Evolutionary conservation across 1,140 invertebrate species (phyloP), one percentile per base, ranked within the genome.

Genomic region (Plodia interpunctella): DNA sequence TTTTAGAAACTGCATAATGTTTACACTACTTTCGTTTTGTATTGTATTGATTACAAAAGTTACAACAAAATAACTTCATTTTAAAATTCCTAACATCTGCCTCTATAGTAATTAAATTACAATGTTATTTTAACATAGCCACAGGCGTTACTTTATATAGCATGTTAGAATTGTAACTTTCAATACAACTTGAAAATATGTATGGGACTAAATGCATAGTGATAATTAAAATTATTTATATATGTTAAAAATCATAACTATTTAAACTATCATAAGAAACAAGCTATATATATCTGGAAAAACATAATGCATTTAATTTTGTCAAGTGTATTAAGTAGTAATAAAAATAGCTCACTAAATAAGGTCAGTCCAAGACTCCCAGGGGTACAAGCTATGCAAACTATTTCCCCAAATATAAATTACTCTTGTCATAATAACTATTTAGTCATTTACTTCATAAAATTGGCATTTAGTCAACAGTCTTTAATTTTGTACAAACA

Each of bases 1-100:
- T 70, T 66, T 68, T 72, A 79, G 74, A 79, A 75, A 74, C 52
- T 50, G 28, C 13, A 56, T 35, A 55, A 32, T 51, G 69, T 68
- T 38, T 8, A 44, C 15, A 44, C 13, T 44, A 15, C 15, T 44
- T 44, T 44, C n/a, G 10, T 44, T 44, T 15, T 15, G n/a, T 44
- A 44, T 44, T 4, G 15, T 17, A 44, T 44, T 44, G 38, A 44
- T 44, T 15, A 15, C 13, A 35, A 17, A 44, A 5, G 38, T 44
- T 15, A 44, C 38, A 15, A 35, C 13, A 3, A 35, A 35, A 35
- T 35, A 6, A 25, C 21, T 25, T 2, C 21, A n/a, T n/a, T 25
- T 25, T 25, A 25, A 25, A 25, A 25, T 25, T 25, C 2, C 6
- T 25, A 2, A 25, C n/a, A 25, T 3, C 64, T 70, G 28, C 62